Base-by-base conservation (phyloP, 2,113 vertebrate species). In the Rhegmatorhina hoffmannsi region DNA sequence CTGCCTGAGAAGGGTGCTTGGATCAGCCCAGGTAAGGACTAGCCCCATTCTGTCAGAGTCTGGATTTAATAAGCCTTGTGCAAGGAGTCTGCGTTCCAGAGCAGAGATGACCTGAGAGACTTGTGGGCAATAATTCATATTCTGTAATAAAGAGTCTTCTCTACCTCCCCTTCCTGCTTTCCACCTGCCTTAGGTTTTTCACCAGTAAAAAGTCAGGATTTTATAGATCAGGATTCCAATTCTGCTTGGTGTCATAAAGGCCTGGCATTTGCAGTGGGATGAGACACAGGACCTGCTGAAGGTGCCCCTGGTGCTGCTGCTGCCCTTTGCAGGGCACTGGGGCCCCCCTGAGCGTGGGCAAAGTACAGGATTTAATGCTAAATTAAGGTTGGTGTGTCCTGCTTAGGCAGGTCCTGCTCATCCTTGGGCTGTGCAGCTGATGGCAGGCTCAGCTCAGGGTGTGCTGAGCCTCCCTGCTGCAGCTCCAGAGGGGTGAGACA, bases 11-110 rank as follows among this genome's bases (percentile, higher is more conserved):
- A 81, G 84, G 68, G 40, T 81, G 89, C 70, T 44, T 94, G 84
- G 72, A 12, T 95, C 85, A 84, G 60, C 76, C 56, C 53, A 46
- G 79, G 83, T 81, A 89, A 64, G 89, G 68, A 17, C 17, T 75
- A 97, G 73, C 90, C 90, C 80, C 83, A 50, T 95, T 96, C 95
- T 97, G 95, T 93, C 95, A 95, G 38, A 60, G 67, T 62, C 67
- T 79, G 67, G 85, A 10, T 77, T 96, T 95, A 95, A 90, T 95
- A 85, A 95, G 82, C 84, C 87, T 74, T 21, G 84, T 90, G 91
- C 75, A 62, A 36, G 56, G 62, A 76, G 72, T 29, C 19, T 79
- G 38, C 53, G 81, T 72, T 95, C 64, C 60, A 34, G 58, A 93
- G 83, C 88, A 78, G 68, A 60, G 83, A 47, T 96, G 93, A 93